A percentile compares a stretch with the other conserved stretches of the same genome.
phyloP scores from a whole-genome alignment of 1,140 invertebrate species.

The Helicoverpa zea region DNA sequence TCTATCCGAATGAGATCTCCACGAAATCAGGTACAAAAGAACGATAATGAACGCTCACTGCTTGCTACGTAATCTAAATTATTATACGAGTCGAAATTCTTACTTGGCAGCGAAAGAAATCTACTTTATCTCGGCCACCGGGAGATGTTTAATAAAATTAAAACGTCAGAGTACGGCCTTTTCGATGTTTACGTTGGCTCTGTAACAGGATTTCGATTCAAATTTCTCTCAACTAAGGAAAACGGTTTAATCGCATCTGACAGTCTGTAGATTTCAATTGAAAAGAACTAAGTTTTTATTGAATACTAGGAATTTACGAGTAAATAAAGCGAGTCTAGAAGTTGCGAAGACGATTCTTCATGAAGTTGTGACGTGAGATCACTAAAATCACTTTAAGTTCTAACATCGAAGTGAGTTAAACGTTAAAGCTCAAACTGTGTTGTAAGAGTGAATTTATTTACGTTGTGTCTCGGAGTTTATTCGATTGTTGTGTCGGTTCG shows the following conservation, averaged over 20 bases:
- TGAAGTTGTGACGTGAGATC: slow-evolving; percentile 62
- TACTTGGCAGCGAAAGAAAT: slow-evolving; percentile 85
- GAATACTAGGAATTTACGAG: slow-evolving; percentile 48
- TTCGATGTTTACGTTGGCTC: slow-evolving; percentile 77
- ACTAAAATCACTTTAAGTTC: slow-evolving; percentile 61
- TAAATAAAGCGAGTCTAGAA: slow-evolving; percentile 56
- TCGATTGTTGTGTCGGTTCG: slow-evolving; percentile 40
- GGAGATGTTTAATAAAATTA: slow-evolving; percentile 86
- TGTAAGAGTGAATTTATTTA: slow-evolving; percentile 44
- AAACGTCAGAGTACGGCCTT: slow-evolving; percentile 78
- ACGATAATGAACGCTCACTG: slow-evolving; percentile 86
- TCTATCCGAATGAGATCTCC: slow-evolving; percentile 86
- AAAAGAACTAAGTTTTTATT: slow-evolving; percentile 47
- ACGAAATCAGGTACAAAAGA: slow-evolving; percentile 87
- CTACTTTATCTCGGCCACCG: slow-evolving; percentile 83
- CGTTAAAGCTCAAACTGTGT: slow-evolving; percentile 37
- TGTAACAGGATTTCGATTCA: slow-evolving; percentile 80
- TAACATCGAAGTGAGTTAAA: slow-evolving; percentile 50
- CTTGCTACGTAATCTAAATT: slow-evolving; percentile 86
- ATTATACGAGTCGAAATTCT: slow-evolving; percentile 86
- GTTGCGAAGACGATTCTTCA: slow-evolving; percentile 50
- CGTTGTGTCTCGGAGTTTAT: slow-evolving; percentile 38
- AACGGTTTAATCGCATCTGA: slow-evolving; percentile 65
- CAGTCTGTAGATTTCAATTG: slow-evolving; percentile 54
- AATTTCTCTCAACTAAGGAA: slow-evolving; percentile 72